Percentiles rank a stretch among this genome's conserved stretches.
Conservation (phyloP, 2,113 vertebrate species). For the Anolis carolinensis region DNA sequence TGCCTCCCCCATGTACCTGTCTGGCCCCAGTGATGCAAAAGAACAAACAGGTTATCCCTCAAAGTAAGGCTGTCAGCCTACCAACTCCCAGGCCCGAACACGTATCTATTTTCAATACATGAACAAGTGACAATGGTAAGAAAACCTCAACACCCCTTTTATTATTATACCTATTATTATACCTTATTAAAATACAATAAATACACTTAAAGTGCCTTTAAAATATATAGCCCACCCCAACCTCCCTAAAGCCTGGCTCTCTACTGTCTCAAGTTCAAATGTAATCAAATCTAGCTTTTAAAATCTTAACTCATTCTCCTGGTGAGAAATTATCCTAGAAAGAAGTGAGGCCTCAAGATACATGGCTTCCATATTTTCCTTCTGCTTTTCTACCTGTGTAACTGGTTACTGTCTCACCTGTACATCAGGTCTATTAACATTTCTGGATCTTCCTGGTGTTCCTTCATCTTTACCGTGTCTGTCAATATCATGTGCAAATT, state of each 20-base stretch:
- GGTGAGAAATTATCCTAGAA: neutral
- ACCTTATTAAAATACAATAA: too few species aligned
- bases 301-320: neutral
- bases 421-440: slow-evolving; percentile 95
- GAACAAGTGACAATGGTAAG: neutral
- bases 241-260: too few species aligned
- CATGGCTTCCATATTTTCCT: neutral
- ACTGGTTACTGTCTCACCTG: slow-evolving; percentile 71
- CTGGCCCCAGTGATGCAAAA: neutral
- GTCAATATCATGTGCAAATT: slow-evolving; percentile 96
- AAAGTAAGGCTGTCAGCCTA: neutral
- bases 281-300: neutral
- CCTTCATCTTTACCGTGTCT: slow-evolving; percentile 95
- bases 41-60: neutral
- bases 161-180: too few species aligned
- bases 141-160: neutral
- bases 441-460: slow-evolving; percentile 91
- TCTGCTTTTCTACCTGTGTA: neutral
- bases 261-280: too few species aligned
- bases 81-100: neutral
- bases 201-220: too few species aligned
- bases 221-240: too few species aligned
- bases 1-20: neutral
- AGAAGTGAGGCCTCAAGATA: neutral
- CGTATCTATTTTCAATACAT: neutral